Base-by-base conservation (phyloP, 2,888 invertebrate genomes). In the Urechis unicinctus region DNA sequence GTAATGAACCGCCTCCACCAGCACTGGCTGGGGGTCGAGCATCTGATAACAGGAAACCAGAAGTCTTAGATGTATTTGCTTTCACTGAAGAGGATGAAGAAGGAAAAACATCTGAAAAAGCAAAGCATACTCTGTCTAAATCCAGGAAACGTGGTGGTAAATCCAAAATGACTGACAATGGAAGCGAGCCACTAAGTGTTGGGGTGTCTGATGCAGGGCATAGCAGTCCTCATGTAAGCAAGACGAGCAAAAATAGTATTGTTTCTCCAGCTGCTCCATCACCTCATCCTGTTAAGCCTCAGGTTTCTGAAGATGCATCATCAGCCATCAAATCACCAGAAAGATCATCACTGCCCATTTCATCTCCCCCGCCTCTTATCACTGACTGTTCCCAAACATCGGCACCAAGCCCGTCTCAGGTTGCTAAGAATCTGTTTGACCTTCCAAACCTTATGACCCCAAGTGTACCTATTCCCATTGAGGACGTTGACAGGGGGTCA, bases 1-100 rank as follows among this genome's bases (percentile, higher is more conserved):
- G 36, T 17, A 36, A 36, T 13, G 45, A n/a, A 47, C 56, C 50
- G 59, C 53, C 53, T 55, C 56, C 46, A 50, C 53, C n/a, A 54
- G 55, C 50, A 49, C 56, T 4, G 43, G 24, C 25, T 50, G 30
- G 26, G 30, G n/a, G n/a, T n/a, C n/a, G n/a, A n/a, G n/a, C n/a
- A n/a, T n/a, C n/a, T n/a, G 5, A n/a, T 17, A 24, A 36, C 17
- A 9, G 36, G 36, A 9, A 9, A 36, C 9, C 9, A 36, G 17
- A 36, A 17, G 17, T 13, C 36, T 17, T 13, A 9, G 36, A 36
- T 36, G 36, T 36, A 17, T 36, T 36, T 36, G 36, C 36, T 36
- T 36, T 36, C 36, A 36, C 9, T 17, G 36, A 36, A 36, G 36
- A 36, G 17, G 36, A 36, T 36, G 9, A 13, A 17, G 9, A 9